Evolutionary conservation across 2,888 invertebrate species (phyloP).

Genomic region (Ischnura elegans): DNA sequence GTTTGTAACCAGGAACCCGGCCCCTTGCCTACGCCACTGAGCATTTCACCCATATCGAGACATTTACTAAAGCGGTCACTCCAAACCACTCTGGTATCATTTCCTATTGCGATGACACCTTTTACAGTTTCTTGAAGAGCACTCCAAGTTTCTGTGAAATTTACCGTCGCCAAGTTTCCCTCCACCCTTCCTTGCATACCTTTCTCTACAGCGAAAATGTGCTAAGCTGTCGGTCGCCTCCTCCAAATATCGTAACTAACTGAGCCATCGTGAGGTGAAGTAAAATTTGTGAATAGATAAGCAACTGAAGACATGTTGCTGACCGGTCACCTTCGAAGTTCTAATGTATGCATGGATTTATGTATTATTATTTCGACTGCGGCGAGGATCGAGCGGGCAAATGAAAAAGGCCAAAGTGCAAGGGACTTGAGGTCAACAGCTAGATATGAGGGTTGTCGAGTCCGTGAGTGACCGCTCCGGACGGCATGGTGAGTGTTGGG

Average conservation of each 20-base stretch:
- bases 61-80: conserved; percentile 92
- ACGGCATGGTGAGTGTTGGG: not conserved
- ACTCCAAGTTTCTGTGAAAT: conserved; percentile 95
- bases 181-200: too few species aligned
- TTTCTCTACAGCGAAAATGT: too few species aligned
- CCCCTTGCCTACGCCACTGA: too few species aligned
- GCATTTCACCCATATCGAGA: conserved; percentile 73
- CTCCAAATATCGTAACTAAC: too few species aligned
- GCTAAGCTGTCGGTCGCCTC: too few species aligned
- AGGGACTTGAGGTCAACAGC: conserved; percentile 8
- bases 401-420: conserved; percentile 8
- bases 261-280: too few species aligned
- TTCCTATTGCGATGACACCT: conserved; percentile 92
- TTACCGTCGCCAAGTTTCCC: too few species aligned
- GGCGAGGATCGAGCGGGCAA: not conserved
- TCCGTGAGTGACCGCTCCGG: not conserved
- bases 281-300: too few species aligned
- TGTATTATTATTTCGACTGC: not conserved
- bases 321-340: not conserved
- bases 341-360: not conserved
- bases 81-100: conserved; percentile 92
- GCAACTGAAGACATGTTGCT: too few species aligned
- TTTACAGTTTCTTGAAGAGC: conserved; percentile 92
- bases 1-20: too few species aligned
- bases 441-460: not conserved